These are phyloP conservation scores for Trichosurus vulpecula DNA, from an alignment of 2,797 vertebrate species.

Conservation along the genomic window DNA sequence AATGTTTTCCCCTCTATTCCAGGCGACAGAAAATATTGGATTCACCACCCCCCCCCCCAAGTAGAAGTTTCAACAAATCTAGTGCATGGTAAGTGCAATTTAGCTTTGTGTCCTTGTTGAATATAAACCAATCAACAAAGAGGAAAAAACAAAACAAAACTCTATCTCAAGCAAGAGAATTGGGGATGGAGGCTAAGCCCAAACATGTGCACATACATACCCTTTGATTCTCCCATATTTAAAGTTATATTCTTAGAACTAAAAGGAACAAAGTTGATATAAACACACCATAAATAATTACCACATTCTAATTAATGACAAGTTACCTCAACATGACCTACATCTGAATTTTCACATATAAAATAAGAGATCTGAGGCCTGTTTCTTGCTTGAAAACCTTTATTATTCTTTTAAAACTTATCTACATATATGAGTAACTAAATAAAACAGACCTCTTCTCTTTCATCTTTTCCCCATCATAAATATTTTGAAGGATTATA, in stretches of 20 bases:
- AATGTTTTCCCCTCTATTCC: slow-evolving; percentile 60
- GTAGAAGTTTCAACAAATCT: slow-evolving; percentile 72
- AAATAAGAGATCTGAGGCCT: neutral
- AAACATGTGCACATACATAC: neutral
- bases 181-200: neutral
- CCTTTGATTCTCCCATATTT: neutral
- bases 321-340: neutral
- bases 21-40: slow-evolving; percentile 62
- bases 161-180: neutral
- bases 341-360: neutral
- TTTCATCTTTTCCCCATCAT: slow-evolving; percentile 18
- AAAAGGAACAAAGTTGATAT: neutral
- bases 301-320: neutral
- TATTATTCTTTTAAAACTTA: neutral
- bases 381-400: neutral
- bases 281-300: neutral
- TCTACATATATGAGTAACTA: neutral
- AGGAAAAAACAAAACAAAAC: neutral
- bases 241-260: neutral
- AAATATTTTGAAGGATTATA: neutral
- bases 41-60: slow-evolving; percentile 57
- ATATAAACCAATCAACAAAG: neutral
- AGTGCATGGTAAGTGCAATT: neutral
- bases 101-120: neutral
- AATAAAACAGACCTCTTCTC: neutral